phyloP scores from a whole-genome alignment of 1,140 invertebrate genomes.

The Zaprionus nigranus region DNA sequence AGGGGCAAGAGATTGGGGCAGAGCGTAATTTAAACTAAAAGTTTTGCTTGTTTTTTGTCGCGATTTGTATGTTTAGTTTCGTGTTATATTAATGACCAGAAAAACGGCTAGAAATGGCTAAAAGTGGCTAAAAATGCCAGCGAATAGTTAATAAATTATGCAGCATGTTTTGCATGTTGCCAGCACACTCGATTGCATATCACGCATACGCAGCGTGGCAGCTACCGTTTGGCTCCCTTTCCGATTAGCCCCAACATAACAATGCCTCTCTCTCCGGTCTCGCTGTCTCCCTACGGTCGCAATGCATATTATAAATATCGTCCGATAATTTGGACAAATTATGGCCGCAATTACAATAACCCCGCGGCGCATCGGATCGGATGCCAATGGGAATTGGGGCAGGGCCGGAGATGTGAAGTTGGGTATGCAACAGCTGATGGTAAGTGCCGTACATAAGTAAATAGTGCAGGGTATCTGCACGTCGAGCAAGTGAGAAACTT shows the following conservation, averaged over 20 bases:
- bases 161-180: constrained; percentile 9
- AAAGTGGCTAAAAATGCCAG: constrained; percentile 40
- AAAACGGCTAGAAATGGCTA: constrained; percentile 41
- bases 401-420: neutral
- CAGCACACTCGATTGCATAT: constrained; percentile 38
- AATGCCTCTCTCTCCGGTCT: constrained; percentile 9
- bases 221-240: constrained; percentile 24
- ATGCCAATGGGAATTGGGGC: neutral
- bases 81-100: constrained; percentile 65
- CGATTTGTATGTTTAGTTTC: constrained; percentile 19
- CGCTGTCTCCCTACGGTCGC: constrained; percentile 18
- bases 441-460: neutral
- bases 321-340: constrained; percentile 78
- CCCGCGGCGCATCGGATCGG: neutral
- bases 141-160: constrained; percentile 68
- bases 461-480: constrained; percentile 12
- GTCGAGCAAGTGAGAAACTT: neutral
- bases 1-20: neutral
- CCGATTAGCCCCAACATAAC: neutral
- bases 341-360: constrained; percentile 68
- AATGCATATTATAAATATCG: constrained; percentile 72
- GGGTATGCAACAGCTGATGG: neutral
- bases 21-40: constrained; percentile 25
- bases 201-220: constrained; percentile 64
- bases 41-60: constrained; percentile 12